A percentile compares a stretch with the other conserved stretches of the same genome.
Evolutionary conservation across 1,140 invertebrate species (phyloP).

Genomic region (Ectropis grisescens): DNA sequence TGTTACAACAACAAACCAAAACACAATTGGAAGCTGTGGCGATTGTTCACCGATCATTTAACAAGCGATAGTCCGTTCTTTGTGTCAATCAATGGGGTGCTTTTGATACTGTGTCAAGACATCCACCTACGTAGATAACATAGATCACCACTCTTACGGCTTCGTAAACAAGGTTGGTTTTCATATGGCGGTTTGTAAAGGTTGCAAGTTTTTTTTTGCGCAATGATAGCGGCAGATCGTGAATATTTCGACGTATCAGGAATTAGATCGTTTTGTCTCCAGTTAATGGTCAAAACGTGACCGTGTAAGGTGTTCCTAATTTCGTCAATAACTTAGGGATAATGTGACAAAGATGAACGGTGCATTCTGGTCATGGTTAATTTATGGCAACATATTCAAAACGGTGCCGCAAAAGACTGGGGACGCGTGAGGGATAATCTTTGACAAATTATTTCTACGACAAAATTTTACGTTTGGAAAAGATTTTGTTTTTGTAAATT

Average conservation of each 20-base stretch:
- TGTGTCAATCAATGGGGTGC: slow-evolving; percentile 54
- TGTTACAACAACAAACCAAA: slow-evolving; percentile 13
- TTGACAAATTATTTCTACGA: slow-evolving; percentile 8
- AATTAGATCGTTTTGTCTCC: slow-evolving; percentile 63
- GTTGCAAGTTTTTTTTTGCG: slow-evolving; percentile 48
- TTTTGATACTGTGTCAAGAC: slow-evolving; percentile 51
- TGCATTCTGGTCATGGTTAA: slow-evolving; percentile 30
- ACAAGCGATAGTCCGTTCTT: slow-evolving; percentile 48
- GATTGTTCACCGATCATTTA: slow-evolving; percentile 45
- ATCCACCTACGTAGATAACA: slow-evolving; percentile 26
- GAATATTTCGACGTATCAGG: slow-evolving; percentile 55
- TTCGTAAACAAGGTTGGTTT: too few species aligned
- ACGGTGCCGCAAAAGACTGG: not conserved
- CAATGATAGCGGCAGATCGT: slow-evolving; percentile 59
- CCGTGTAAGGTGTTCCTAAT: slow-evolving; percentile 43
- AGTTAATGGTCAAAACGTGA: slow-evolving; percentile 64
- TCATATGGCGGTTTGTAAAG: too few species aligned
- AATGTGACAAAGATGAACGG: slow-evolving; percentile 41
- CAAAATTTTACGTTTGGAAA: too few species aligned
- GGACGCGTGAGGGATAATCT: slow-evolving; percentile 5
- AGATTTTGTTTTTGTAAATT: too few species aligned
- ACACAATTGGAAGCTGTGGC: slow-evolving; percentile 17
- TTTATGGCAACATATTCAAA: slow-evolving; percentile 25
- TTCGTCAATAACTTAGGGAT: slow-evolving; percentile 48
- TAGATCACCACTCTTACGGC: too few species aligned